Evolutionary conservation across 2,113 vertebrate species (phyloP), one percentile per base, ranked within the genome.

Genomic region (Dipodomys stephensi): DNA sequence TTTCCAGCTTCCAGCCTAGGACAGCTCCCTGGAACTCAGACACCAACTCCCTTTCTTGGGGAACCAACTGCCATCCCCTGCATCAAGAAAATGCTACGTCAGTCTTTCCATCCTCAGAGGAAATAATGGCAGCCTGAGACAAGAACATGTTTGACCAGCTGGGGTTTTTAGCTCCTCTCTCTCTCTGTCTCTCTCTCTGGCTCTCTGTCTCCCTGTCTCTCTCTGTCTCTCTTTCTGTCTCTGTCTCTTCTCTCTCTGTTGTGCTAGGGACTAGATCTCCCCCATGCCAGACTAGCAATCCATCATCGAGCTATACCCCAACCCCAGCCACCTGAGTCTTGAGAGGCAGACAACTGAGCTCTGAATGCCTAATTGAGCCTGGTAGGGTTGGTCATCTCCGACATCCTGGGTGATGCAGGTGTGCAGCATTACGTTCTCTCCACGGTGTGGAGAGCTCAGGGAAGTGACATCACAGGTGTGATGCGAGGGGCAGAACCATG

Each of bases 51-150:
- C 82, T 88, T 92, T 76, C 72, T 67, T 53, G 19, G 2, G 13
- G 32, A 81, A 86, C 16, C 89, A 84, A 85, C 8, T 44, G 27
- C 86, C 90, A 39, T 92, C 85, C 80, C 92, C 85, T 88, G 22
- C 88, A 93, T 92, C 74, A 80, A 49, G 35, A n/a, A 77, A 92
- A 87, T 71, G 46, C n/a, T 57, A 94, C 72, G 32, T 60, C 49
- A 93, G 32, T 12, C 57, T 93, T 93, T 25, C 19, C 80, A 67
- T 90, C 28, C 25, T 81, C 65, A 44, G 53, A 89, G 25, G 23
- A 32, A 89, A 83, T 23, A 57, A 15, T 91, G 76, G 35, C 67
- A 88, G 79, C 39, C 86, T 60, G 30, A 78, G 80, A 72, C 22
- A 83, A 32, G 69, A 12, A 12, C 8, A 12, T 49, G 49, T 88